Conservation (phyloP, 2,888 invertebrate species). For the Microplitis manilae region DNA sequence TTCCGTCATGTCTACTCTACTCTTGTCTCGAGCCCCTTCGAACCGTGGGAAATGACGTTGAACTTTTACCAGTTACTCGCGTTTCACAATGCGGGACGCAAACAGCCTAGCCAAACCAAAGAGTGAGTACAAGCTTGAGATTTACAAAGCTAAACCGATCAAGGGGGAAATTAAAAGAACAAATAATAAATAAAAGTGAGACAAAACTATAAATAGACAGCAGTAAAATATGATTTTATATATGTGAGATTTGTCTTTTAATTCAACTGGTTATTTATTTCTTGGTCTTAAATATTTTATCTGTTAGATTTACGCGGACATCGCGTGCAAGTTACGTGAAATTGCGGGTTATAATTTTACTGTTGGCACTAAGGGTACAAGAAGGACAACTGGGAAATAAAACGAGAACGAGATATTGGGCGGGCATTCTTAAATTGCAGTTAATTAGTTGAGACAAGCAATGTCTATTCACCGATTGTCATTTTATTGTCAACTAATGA, state of each 20-base stretch:
- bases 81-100: conserved; percentile 52
- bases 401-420: conserved; percentile 54
- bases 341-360: conserved; percentile 23
- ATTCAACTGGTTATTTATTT: conserved; percentile 17
- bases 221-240: background rate
- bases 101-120: conserved; percentile 12
- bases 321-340: conserved; percentile 46
- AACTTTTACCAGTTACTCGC: conserved; percentile 62
- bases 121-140: conserved; percentile 25
- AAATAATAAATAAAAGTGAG: background rate
- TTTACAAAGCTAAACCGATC: conserved; percentile 17
- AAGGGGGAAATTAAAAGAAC: conserved; percentile 10
- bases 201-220: conserved; percentile 21
- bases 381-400: conserved; percentile 44
- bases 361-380: conserved; percentile 21
- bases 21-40: conserved; percentile 38
- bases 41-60: conserved; percentile 69
- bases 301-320: conserved; percentile 22
- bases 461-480: conserved; percentile 4
- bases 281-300: background rate
- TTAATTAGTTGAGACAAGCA: conserved; percentile 61
- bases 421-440: conserved; percentile 62
- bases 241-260: conserved; percentile 30
- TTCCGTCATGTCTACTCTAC: conserved; percentile 32
- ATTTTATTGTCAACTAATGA: conserved; percentile 14